Base-by-base conservation (phyloP, 2,888 invertebrate species). In the Dorcus parallelipipedus region DNA sequence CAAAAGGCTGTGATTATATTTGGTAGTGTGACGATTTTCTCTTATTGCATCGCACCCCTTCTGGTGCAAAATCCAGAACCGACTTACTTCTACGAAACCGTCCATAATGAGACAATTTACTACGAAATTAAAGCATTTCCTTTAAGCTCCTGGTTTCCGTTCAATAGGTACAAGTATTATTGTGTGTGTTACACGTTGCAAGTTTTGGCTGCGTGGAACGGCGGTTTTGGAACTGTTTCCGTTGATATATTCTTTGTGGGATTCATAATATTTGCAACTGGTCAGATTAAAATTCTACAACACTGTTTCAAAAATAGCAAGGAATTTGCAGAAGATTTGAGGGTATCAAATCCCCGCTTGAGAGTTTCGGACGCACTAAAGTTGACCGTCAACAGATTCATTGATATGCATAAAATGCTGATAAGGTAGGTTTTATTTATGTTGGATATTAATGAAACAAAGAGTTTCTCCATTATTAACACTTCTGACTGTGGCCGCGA, bases 61-160 rank as follows among this genome's bases (percentile, higher is more conserved):
- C 51, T 64, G 10, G 10, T 51, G 26, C 52, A 62, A 17, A 14
- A 56, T 26, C 49, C 57, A 6, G 52, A 59, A 38, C 26, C 26
- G 26, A 7, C 5, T 33, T 33, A 33, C 7, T 33, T 33, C 26
- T 4, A 33, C 26, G 26, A 33, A 33, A 33, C 26, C 26, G 3
- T 33, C 26, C 54, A 58, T 26, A 55, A 59, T 48, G 41, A 40
- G 9, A 51, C 42, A 39, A 56, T 17, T n/a, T 17, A 38, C 8
- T 58, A 54, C 50, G 43, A 17, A 20, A 54, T 56, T 9, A 61
- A 60, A 52, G 59, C 63, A 7, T 53, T 65, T 48, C 66, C 66
- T 1, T 64, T 64, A 43, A 63, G 57, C 9, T 58, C 64, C 49
- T 68, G 68, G 68, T 62, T 66, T 50, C 68, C 68, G 3, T 67